Evolutionary conservation across 2,888 invertebrate species (phyloP).

Genomic region (Myopa testacea): DNA sequence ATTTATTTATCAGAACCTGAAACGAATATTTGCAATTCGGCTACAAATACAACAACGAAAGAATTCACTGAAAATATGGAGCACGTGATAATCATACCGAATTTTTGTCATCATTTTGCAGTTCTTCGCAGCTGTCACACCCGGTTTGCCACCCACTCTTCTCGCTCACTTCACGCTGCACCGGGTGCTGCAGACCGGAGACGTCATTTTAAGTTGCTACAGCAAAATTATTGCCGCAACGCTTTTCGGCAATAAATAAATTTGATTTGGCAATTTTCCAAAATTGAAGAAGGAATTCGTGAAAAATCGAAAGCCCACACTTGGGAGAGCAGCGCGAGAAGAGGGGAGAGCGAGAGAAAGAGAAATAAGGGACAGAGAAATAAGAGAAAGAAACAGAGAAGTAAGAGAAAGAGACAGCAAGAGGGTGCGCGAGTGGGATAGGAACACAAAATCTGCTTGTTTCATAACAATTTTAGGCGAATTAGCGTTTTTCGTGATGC

Average conservation of each 20-base stretch:
- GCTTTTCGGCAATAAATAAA: constrained; percentile 65
- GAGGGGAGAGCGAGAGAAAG: not conserved
- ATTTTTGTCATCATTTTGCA: constrained; percentile 17
- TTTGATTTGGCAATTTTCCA: constrained; percentile 56
- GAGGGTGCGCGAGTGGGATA: not conserved
- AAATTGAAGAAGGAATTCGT: not conserved
- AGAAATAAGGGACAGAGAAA: not conserved
- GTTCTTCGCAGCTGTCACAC: not conserved
- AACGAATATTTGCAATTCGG: not conserved
- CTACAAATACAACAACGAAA: not conserved
- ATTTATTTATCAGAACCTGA: too few relatives aligned
- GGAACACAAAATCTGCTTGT: not conserved
- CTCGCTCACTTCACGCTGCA: not conserved
- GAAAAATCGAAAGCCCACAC: not conserved
- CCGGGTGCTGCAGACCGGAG: not conserved
- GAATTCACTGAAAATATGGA: not conserved
- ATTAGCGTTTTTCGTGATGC: constrained; percentile 32
- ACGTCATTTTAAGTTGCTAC: constrained; percentile 18
- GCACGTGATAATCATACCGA: constrained; percentile 4
- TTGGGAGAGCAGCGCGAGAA: not conserved
- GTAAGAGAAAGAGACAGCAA: not conserved
- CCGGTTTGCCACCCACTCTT: not conserved
- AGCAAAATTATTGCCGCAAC: constrained; percentile 63
- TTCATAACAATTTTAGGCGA: constrained; percentile 35
- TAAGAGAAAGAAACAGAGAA: not conserved